Conservation (phyloP, 2,113 vertebrate genomes). For the Cryptotis parvus region DNA sequence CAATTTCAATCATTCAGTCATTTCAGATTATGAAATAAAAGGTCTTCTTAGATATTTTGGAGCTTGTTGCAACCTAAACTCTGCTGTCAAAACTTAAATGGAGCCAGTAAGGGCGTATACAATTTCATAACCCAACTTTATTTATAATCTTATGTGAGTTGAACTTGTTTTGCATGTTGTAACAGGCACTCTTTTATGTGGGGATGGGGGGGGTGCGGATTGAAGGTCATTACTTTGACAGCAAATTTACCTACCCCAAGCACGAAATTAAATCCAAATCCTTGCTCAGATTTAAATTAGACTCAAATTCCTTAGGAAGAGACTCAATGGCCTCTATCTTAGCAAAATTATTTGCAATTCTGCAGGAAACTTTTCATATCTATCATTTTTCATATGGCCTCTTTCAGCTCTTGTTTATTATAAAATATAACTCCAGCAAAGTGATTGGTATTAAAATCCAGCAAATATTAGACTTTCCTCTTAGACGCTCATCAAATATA, state of each 20-base stretch:
- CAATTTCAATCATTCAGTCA: constrained; percentile 77
- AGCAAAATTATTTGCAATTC: constrained; percentile 27
- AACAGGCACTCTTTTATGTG: constrained; percentile 36
- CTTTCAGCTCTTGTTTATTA: constrained; percentile 31
- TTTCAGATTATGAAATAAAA: constrained; percentile 68
- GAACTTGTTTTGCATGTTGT: constrained; percentile 62
- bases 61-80: constrained; percentile 63
- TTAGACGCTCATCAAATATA: neutral
- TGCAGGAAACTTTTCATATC: constrained; percentile 39
- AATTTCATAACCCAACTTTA: constrained; percentile 60
- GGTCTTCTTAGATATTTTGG: constrained; percentile 14
- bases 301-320: constrained; percentile 62
- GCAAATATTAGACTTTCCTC: neutral
- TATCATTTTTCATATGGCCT: constrained; percentile 36
- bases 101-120: constrained; percentile 42
- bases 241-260: constrained; percentile 47
- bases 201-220: neutral
- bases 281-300: constrained; percentile 48
- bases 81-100: constrained; percentile 27
- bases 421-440: neutral
- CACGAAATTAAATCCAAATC: constrained; percentile 69
- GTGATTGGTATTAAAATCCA: neutral
- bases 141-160: constrained; percentile 63
- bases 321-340: neutral
- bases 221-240: constrained; percentile 67